phyloP scores from a whole-genome alignment of 1,140 invertebrate genomes.

The Araneus ventricosus region DNA sequence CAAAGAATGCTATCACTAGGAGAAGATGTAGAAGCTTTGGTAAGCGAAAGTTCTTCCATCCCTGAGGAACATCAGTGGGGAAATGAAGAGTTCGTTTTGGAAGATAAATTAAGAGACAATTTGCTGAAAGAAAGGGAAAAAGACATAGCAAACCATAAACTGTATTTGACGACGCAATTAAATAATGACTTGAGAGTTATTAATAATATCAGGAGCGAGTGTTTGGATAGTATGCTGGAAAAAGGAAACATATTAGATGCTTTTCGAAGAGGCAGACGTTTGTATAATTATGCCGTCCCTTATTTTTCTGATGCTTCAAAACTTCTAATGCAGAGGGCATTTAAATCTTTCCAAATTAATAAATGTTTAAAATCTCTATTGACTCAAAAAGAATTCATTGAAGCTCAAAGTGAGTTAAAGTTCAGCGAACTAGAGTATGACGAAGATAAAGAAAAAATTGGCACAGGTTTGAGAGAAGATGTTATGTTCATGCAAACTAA shows the following conservation, averaged over 20 bases:
- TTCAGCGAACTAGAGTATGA: not conserved
- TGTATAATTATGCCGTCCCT: constrained; percentile 51
- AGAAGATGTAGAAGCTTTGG: not conserved
- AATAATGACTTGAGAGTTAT: not conserved
- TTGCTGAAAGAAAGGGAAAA: not conserved
- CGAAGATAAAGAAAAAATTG: not conserved
- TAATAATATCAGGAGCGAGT: not conserved
- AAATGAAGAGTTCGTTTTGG: constrained; percentile 46
- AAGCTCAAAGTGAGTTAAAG: not conserved
- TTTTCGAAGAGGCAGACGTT: not conserved
- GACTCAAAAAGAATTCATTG: not conserved
- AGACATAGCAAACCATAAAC: not conserved
- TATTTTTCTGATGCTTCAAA: not conserved
- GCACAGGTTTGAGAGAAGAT: not conserved
- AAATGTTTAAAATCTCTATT: not conserved
- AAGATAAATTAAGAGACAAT: not conserved
- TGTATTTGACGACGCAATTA: not conserved
- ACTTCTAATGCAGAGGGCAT: not conserved
- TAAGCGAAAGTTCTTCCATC: not conserved
- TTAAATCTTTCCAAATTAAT: constrained; percentile 7
- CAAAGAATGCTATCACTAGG: not conserved
- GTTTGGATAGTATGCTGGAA: constrained; percentile 23
- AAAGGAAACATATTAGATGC: not conserved
- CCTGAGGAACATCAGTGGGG: not conserved
- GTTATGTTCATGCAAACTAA: not conserved